Conservation (phyloP, 2,797 vertebrate species). For the Rhadinocentrus ornatus region DNA sequence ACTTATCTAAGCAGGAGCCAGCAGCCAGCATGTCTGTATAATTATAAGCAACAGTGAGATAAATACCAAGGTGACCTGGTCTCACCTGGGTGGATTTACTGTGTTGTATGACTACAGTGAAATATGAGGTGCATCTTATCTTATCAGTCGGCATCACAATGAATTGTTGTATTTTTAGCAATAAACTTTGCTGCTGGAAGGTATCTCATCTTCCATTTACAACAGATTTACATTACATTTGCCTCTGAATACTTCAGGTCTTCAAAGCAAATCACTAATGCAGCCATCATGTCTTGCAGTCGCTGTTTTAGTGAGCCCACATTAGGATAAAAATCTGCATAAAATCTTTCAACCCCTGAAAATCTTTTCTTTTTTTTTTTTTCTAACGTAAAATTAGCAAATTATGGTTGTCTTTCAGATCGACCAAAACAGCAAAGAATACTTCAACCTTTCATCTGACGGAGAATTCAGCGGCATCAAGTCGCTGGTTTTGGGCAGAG, state of each 20-base stretch:
- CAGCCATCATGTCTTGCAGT: not conserved
- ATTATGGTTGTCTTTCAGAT: constrained; percentile 77
- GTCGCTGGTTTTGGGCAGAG: constrained; percentile 87
- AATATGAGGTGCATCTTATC: constrained; percentile 32
- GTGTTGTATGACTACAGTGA: constrained; percentile 10
- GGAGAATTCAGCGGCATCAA: constrained; percentile 89
- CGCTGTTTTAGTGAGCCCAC: not conserved
- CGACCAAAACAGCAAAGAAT: constrained; percentile 84
- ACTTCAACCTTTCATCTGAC: constrained; percentile 87
- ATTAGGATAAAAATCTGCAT: not conserved
- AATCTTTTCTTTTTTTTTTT: not conserved
- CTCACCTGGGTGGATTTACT: constrained; percentile 17
- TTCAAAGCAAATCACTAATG: not conserved
- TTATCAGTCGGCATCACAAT: constrained; percentile 15
- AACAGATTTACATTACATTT: not conserved
- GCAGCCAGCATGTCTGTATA: constrained; percentile 26
- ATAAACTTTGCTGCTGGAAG: not conserved
- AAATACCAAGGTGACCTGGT: constrained; percentile 63
- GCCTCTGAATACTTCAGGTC: not conserved
- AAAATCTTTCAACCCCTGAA: not conserved
- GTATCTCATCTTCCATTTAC: constrained; percentile 9
- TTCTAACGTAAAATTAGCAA: not conserved
- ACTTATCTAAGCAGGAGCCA: constrained; percentile 24
- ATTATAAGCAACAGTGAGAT: constrained; percentile 44
- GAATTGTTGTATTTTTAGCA: constrained; percentile 21